Conservation (phyloP, 2,888 invertebrate genomes). For the Marronus borbonicus region DNA sequence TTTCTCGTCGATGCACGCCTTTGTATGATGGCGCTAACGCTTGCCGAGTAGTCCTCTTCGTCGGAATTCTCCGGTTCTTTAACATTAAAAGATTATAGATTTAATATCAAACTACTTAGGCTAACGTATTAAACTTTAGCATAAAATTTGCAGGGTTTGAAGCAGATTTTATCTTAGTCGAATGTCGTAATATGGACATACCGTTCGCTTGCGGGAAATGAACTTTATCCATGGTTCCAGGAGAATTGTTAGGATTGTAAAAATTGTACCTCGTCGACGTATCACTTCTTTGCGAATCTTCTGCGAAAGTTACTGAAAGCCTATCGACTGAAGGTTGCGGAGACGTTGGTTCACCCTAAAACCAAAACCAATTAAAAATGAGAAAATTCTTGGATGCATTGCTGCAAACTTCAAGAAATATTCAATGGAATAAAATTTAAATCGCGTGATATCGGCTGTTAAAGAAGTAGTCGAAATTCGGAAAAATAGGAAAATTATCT, state of each 20-base stretch:
- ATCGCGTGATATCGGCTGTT: no score
- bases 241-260: constrained; percentile 53
- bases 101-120: not conserved
- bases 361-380: constrained; percentile 42
- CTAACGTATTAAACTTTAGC: no score
- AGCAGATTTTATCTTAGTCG: no score
- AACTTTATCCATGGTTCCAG: constrained; percentile 62
- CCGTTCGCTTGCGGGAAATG: constrained; percentile 61
- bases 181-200: constrained; percentile 27
- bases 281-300: constrained; percentile 68
- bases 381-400: not conserved
- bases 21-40: constrained; percentile 88
- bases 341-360: constrained; percentile 74
- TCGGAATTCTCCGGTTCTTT: constrained; percentile 74
- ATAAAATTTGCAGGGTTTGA: no score
- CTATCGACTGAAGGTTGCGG: constrained; percentile 82
- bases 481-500: no score
- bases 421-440: no score
- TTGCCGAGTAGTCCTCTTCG: constrained; percentile 90
- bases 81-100: not conserved
- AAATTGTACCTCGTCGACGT: constrained; percentile 50
- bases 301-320: constrained; percentile 82
- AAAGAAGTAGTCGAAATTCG: no score
- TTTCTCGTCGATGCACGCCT: constrained; percentile 83
- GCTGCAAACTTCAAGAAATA: no score